Conservation (phyloP, 2,113 vertebrate genomes). For the human (Homo sapiens) region GRCh38 chr5:117135501-117136000, state of each 20-base stretch:
- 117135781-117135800: not conserved
- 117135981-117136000: constrained; percentile 25
- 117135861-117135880: not conserved
- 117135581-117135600: not conserved
- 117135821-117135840: not conserved
- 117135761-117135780: not conserved
- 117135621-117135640: not conserved
- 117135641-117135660: not conserved
- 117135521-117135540: not conserved
- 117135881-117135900: not conserved
- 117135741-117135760: not conserved
- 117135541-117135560: not conserved
- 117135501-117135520: not conserved
- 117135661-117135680: not conserved
- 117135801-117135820: not conserved
- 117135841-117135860: not conserved
- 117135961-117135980: constrained; percentile 40
- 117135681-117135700: not conserved
- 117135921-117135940: not conserved
- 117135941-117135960: not conserved
- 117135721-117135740: not conserved
- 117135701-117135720: not conserved
- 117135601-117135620: not conserved
- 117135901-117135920: not conserved
- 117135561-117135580: not conserved